Evolutionary conservation across 2,797 vertebrate genomes (phyloP).

Genomic region (Acipenser ruthenus): DNA sequence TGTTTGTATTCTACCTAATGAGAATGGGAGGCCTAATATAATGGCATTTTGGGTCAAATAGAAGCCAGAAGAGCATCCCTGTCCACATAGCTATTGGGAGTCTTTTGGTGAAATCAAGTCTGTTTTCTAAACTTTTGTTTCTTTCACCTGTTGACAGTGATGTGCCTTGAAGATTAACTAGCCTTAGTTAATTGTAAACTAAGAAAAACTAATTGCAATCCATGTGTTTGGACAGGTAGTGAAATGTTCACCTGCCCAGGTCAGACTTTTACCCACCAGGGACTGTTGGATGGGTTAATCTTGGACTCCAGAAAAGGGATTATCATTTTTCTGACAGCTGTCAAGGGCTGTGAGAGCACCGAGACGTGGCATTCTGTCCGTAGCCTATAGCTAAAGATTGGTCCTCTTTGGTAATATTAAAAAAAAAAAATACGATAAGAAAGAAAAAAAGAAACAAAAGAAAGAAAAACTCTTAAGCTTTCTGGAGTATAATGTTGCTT

Average conservation of each 20-base stretch:
- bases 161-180: constrained; percentile 55
- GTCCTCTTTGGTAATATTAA: neutral
- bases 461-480: neutral
- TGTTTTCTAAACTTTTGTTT: no score
- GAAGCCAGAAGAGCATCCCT: no score
- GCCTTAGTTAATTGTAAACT: constrained; percentile 45
- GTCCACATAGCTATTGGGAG: no score
- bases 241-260: constrained; percentile 18
- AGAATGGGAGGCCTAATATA: no score
- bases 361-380: neutral
- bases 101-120: no score
- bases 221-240: constrained; percentile 27
- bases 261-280: constrained; percentile 32
- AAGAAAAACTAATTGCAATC: constrained; percentile 19
- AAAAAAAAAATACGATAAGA: no score
- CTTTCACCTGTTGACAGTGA: no score
- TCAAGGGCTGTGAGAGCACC: constrained; percentile 30
- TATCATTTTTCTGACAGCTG: constrained; percentile 49
- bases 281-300: constrained; percentile 40
- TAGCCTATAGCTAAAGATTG: constrained; percentile 2
- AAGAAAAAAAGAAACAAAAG: neutral
- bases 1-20: no score
- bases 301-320: constrained; percentile 38
- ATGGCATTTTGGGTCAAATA: no score
- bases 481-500: neutral